Base-by-base conservation (phyloP, 2,888 invertebrate genomes). In the Mechanitis messenoides region DNA sequence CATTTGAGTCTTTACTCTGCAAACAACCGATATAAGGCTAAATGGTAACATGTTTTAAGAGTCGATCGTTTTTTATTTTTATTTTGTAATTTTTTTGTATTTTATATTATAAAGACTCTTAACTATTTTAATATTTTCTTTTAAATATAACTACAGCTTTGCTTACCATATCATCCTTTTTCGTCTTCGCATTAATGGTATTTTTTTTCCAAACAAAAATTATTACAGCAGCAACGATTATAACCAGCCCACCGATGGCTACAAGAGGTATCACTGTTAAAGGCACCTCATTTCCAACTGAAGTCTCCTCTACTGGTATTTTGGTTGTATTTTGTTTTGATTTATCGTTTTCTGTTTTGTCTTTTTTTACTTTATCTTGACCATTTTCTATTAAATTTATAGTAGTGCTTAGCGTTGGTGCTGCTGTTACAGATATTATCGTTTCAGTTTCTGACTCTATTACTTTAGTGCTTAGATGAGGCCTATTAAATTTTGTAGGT, bases 141-240 rank as follows among this genome's bases (percentile, higher is more conserved):
- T n/a, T 53, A 11, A 20, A 31, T 45, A 20, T 53, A 33, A 31
- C 56, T 50, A 46, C 33, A 20, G 31, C 56, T 33, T 6, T n/a
- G 74, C 87, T 81, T 74, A 95, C 95, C 93, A 95, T 93, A 74
- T 95, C 95, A 71, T 95, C 94, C 77, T 95, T 95, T 68, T 91
- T 91, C 42, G 91, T 91, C 72, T 93, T 94, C n/a, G 91, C 85
- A 53, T 91, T 91, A 47, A 93, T 93, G n/a, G 60, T 59, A 64
- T 95, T 92, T 73, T 93, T 94, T 75, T 92, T 94, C 71, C 95
- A 93, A 69, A 95, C 93, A 61, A 95, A 91, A 72, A 94, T 91
- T 20, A 93, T 92, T 2, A 94, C 92, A 54, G 92, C 91, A 31
- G 93, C 93, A 3, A 94, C 92, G 31, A 93, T 92, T 3, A 94